These are phyloP conservation scores for Sterrhoptilus dennistouni DNA, from an alignment of 2,113 vertebrate genomes.

Conservation along the genomic window DNA sequence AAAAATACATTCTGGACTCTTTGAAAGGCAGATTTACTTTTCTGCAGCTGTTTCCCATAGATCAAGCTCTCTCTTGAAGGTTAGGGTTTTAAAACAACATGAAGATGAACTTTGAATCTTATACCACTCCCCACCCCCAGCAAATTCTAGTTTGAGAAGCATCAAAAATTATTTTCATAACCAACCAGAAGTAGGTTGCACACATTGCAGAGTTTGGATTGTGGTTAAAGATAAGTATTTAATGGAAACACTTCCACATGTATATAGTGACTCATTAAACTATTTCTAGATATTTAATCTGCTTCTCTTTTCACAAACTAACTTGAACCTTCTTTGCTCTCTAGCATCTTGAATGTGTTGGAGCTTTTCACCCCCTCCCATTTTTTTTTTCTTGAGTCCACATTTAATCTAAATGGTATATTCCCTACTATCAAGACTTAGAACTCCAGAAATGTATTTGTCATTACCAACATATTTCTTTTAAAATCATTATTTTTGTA, in stretches of 20 bases:
- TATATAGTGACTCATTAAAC: constrained; percentile 30
- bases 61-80: constrained; percentile 68
- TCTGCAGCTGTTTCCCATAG: constrained; percentile 80
- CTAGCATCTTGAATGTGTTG: constrained; percentile 56
- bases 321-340: constrained; percentile 59
- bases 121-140: not conserved
- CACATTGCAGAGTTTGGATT: constrained; percentile 35
- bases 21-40: constrained; percentile 72
- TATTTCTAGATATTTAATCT: constrained; percentile 59
- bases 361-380: not conserved
- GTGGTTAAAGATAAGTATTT: constrained; percentile 47
- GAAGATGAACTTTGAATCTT: constrained; percentile 66
- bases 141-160: constrained; percentile 66
- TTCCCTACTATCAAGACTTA: not conserved
- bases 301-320: constrained; percentile 28
- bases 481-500: not conserved
- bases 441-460: not conserved
- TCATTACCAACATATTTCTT: not conserved
- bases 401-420: constrained; percentile 24
- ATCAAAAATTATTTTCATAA: constrained; percentile 61
- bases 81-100: constrained; percentile 60
- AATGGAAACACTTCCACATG: constrained; percentile 60
- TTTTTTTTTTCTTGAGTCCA: not conserved
- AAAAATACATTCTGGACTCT: constrained; percentile 56
- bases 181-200: constrained; percentile 44